These are phyloP conservation scores for Pammene fasciana DNA, from an alignment of 2,888 invertebrate species.

Conservation along the genomic window DNA sequence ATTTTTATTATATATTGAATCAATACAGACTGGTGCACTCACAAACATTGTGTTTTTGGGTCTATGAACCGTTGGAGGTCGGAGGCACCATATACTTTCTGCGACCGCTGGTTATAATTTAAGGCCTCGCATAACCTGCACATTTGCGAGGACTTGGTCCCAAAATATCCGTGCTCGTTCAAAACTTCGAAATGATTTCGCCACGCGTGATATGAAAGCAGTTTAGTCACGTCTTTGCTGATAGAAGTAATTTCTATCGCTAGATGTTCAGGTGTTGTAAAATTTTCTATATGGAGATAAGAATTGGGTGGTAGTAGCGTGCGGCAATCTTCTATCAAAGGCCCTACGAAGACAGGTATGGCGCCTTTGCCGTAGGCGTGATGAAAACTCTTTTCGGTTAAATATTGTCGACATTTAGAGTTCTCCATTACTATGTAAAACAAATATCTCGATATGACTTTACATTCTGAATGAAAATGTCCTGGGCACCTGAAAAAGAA, in stretches of 20 bases:
- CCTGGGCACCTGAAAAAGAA: conserved; percentile 84
- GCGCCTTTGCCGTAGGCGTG: conserved; percentile 85
- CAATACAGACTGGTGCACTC: too few species aligned
- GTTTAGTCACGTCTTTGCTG: conserved; percentile 60
- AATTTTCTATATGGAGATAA: conserved; percentile 84
- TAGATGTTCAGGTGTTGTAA: conserved; percentile 73
- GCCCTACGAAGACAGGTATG: conserved; percentile 87
- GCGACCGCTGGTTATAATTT: conserved; percentile 79
- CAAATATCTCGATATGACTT: conserved; percentile 81
- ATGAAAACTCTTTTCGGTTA: conserved; percentile 88
- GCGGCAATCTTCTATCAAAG: conserved; percentile 72
- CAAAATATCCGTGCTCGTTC: conserved; percentile 88
- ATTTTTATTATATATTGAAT: too few species aligned
- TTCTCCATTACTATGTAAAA: conserved; percentile 89
- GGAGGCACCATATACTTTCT: conserved; percentile 55
- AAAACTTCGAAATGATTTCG: conserved; percentile 79
- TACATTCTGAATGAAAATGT: conserved; percentile 85
- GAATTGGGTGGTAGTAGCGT: conserved; percentile 85
- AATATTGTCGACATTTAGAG: conserved; percentile 86
- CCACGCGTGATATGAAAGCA: conserved; percentile 83
- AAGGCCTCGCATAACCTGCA: conserved; percentile 88
- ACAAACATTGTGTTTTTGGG: conserved; percentile 30
- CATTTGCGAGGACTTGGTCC: conserved; percentile 82
- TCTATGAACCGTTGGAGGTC: conserved; percentile 56
- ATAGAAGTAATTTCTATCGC: conserved; percentile 80